These are phyloP conservation scores for Sebastes diaconus DNA, from an alignment of 2,797 vertebrate genomes.

Conservation along the genomic window DNA sequence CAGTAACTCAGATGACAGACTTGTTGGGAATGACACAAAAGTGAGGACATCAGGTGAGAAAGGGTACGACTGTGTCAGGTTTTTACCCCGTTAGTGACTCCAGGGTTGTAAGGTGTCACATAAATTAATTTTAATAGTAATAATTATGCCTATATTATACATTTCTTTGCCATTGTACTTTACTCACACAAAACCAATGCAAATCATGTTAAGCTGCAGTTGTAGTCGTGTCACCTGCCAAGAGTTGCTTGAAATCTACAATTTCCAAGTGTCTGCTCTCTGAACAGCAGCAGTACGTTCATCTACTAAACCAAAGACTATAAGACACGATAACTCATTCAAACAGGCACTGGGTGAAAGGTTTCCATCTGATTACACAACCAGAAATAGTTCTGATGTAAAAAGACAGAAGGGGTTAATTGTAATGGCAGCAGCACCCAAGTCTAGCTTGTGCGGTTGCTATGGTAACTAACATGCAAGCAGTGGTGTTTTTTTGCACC, in stretches of 20 bases:
- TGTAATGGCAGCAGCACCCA: slow-evolving; percentile 76
- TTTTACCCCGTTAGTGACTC: not conserved
- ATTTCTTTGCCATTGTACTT: not conserved
- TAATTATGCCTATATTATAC: not conserved
- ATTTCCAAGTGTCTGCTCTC: slow-evolving; percentile 1
- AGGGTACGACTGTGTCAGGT: not conserved
- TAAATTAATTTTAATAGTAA: slow-evolving; percentile 5
- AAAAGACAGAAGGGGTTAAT: slow-evolving; percentile 78
- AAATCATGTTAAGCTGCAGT: not conserved
- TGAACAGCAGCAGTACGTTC: not conserved
- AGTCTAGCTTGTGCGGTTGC: slow-evolving; percentile 68
- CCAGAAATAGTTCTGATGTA: slow-evolving; percentile 65
- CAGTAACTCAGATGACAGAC: not conserved
- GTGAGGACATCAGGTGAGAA: not conserved
- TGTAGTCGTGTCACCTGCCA: not conserved
- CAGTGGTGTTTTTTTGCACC: slow-evolving; percentile 29
- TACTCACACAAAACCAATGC: not conserved
- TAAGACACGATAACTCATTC: slow-evolving; percentile 31
- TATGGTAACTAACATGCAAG: slow-evolving; percentile 74
- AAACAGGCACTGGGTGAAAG: slow-evolving; percentile 45
- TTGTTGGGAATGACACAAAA: not conserved
- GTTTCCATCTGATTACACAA: slow-evolving; percentile 61
- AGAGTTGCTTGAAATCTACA: not conserved
- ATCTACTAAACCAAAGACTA: slow-evolving; percentile 29
- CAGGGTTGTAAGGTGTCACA: not conserved